phyloP scores from a whole-genome alignment of 2,113 vertebrate genomes.

The Coturnix japonica region DNA sequence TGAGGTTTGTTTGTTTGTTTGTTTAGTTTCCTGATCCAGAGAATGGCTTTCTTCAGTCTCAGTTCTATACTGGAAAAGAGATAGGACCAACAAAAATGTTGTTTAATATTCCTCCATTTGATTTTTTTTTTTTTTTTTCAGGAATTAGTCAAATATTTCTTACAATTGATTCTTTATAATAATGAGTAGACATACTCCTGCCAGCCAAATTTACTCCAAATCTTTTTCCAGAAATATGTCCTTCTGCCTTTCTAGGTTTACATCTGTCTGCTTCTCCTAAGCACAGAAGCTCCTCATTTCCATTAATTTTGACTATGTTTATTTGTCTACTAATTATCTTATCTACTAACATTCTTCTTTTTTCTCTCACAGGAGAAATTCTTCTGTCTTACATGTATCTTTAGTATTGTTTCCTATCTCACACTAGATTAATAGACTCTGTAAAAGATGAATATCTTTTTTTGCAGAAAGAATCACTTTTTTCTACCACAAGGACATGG shows the following conservation, averaged over 20 bases:
- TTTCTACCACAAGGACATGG: not conserved
- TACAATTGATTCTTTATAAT: not conserved
- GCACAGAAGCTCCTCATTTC: not conserved
- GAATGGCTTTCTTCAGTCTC: not conserved
- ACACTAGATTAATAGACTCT: not conserved
- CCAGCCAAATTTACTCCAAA: not conserved
- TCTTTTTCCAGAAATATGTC: not conserved
- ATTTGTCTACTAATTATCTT: not conserved
- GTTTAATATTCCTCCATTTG: not conserved
- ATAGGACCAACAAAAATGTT: not conserved
- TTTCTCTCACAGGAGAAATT: not conserved
- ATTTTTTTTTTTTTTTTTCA: too few relatives aligned
- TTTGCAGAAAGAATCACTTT: not conserved
- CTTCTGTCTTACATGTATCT: not conserved
- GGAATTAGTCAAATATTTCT: not conserved
- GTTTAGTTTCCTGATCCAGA: not conserved
- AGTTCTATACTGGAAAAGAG: not conserved
- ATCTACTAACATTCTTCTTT: not conserved
- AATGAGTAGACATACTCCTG: not conserved
- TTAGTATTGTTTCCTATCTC: not conserved
- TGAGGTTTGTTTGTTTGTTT: not conserved
- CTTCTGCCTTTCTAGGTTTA: not conserved
- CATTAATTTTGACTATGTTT: not conserved
- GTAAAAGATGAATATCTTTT: not conserved
- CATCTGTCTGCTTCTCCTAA: not conserved